These are phyloP conservation scores for Heliconius cydno DNA, from an alignment of 2,888 invertebrate species.

Conservation along the genomic window DNA sequence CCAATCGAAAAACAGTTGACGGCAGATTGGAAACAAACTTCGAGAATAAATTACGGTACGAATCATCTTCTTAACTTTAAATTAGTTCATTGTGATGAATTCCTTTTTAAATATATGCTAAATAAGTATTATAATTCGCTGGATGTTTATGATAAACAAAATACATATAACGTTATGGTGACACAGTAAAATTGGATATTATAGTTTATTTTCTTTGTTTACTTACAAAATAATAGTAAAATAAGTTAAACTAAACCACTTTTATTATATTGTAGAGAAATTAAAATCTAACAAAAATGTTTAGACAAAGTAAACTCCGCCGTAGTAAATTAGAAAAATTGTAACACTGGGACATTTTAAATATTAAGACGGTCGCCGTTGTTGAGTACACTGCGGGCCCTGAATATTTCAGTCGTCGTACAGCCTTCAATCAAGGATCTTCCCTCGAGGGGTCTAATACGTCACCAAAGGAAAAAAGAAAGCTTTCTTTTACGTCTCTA, in stretches of 20 bases:
- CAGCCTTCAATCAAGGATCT: constrained; percentile 49
- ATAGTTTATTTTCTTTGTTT: neutral
- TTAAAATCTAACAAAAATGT: neutral
- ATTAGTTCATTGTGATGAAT: constrained; percentile 22
- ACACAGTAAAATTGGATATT: neutral
- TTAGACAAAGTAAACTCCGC: neutral
- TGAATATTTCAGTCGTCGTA: constrained; percentile 51
- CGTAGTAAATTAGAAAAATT: constrained; percentile 22
- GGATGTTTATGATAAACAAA: neutral
- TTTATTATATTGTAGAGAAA: neutral
- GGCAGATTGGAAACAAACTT: constrained; percentile 27
- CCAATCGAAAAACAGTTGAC: constrained; percentile 30
- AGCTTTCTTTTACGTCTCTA: constrained; percentile 38
- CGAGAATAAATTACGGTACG: constrained; percentile 25
- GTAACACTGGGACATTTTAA: constrained; percentile 38
- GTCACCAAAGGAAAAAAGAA: constrained; percentile 37
- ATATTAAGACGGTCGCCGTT: constrained; percentile 33
- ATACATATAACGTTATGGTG: too few species aligned
- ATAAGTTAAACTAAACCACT: neutral
- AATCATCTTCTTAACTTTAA: constrained; percentile 17
- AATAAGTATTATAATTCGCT: neutral
- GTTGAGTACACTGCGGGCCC: constrained; percentile 35
- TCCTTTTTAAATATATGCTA: neutral
- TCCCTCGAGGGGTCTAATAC: constrained; percentile 39
- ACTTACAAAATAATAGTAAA: neutral